A percentile compares a stretch with the other conserved stretches of the same genome.
phyloP scores from a whole-genome alignment of 2,888 invertebrate species.

The Drosophila affinis region DNA sequence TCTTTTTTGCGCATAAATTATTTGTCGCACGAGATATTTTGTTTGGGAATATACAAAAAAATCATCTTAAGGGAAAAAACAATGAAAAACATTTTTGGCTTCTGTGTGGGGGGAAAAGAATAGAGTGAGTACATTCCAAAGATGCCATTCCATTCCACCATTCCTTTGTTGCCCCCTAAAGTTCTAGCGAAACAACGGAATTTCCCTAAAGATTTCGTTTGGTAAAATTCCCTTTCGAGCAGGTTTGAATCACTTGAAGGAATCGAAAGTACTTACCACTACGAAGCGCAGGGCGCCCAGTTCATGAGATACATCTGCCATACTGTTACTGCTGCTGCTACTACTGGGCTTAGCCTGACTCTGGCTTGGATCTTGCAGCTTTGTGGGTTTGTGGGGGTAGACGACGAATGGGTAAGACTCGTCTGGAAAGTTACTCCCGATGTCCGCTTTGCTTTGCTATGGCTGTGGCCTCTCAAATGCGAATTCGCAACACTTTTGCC shows the following conservation, averaged over 20 bases:
- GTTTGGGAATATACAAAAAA: slow-evolving; percentile 35
- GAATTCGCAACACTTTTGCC: slow-evolving; percentile 31
- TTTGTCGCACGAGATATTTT: slow-evolving; percentile 73
- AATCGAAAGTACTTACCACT: slow-evolving; percentile 79
- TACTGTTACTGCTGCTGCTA: slow-evolving; percentile 56
- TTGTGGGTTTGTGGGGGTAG: slow-evolving; percentile 5
- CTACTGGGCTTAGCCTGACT: slow-evolving; percentile 39
- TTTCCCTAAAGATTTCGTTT: not conserved
- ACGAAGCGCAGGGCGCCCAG: slow-evolving; percentile 82
- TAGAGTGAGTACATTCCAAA: slow-evolving; percentile 52
- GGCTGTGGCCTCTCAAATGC: slow-evolving; percentile 2
- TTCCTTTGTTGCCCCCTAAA: slow-evolving; percentile 1
- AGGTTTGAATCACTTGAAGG: not conserved
- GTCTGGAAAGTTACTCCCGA: slow-evolving; percentile 23
- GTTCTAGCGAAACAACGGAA: not conserved
- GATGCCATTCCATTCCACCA: slow-evolving; percentile 40
- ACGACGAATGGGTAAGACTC: slow-evolving; percentile 5
- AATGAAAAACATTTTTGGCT: slow-evolving; percentile 39
- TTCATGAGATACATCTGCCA: slow-evolving; percentile 84
- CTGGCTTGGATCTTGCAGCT: slow-evolving; percentile 43
- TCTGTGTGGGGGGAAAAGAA: slow-evolving; percentile 8
- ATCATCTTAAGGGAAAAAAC: slow-evolving; percentile 41
- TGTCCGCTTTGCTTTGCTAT: not conserved
- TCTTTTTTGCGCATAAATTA: slow-evolving; percentile 58
- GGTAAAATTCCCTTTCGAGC: not conserved